These are phyloP conservation scores for Tenthredo amoena DNA, from an alignment of 2,888 invertebrate species.

Conservation along the genomic window DNA sequence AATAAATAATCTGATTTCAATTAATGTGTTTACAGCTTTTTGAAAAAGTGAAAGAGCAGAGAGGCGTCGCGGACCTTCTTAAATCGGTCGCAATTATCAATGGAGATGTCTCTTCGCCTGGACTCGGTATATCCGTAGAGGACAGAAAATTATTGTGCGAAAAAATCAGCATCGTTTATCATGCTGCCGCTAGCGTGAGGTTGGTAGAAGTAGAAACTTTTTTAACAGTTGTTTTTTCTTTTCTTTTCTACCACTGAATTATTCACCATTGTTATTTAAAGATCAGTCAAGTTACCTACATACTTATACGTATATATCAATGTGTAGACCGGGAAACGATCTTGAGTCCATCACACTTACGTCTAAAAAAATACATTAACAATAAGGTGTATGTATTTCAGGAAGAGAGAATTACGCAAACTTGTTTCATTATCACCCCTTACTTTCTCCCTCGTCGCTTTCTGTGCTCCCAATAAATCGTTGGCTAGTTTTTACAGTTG, in stretches of 20 bases:
- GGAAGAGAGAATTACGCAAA: neutral
- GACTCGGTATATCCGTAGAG: slow-evolving; percentile 84
- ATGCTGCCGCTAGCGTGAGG: slow-evolving; percentile 80
- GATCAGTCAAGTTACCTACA: neutral
- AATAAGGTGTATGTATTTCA: neutral
- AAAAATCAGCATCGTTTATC: slow-evolving; percentile 92
- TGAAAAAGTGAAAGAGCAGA: slow-evolving; percentile 84
- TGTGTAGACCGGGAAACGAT: neutral
- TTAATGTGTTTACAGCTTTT: slow-evolving; percentile 84
- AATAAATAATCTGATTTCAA: neutral
- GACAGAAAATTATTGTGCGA: slow-evolving; percentile 84
- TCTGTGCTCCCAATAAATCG: neutral
- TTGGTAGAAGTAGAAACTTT: slow-evolving; percentile 55
- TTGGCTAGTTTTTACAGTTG: neutral
- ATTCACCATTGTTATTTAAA: neutral
- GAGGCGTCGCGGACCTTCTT: slow-evolving; percentile 83
- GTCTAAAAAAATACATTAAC: neutral
- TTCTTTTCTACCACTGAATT: neutral
- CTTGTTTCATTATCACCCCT: slow-evolving; percentile 20
- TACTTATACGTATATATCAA: neutral
- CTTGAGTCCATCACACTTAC: neutral
- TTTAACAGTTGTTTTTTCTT: neutral
- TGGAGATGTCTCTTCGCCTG: slow-evolving; percentile 86
- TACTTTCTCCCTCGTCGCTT: slow-evolving; percentile 30
- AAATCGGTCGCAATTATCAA: slow-evolving; percentile 86